phyloP scores from a whole-genome alignment of 1,140 invertebrate genomes.

The Papilio machaon region DNA sequence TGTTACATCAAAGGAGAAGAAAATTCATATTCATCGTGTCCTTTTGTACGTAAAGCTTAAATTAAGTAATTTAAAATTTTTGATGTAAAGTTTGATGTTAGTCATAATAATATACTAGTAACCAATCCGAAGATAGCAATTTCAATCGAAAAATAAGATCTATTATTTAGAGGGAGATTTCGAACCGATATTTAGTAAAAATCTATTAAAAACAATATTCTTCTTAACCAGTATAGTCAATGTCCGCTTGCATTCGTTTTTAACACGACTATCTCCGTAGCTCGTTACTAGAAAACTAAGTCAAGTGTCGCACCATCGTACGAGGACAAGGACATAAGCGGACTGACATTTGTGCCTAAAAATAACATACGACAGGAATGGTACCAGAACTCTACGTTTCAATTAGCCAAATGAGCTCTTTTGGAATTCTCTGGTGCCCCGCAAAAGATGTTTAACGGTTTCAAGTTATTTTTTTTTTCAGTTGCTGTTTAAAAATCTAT shows the following conservation, averaged over 20 bases:
- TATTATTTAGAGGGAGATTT: too few relatives aligned
- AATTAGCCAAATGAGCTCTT: constrained; percentile 34
- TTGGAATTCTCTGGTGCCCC: constrained; percentile 13
- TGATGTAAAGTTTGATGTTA: too few relatives aligned
- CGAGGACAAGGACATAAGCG: constrained; percentile 21
- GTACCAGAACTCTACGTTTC: background rate
- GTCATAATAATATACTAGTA: background rate
- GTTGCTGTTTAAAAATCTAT: background rate
- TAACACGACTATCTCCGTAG: constrained; percentile 39
- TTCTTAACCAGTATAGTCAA: constrained; percentile 31
- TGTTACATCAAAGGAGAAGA: constrained; percentile 25
- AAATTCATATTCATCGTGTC: constrained; percentile 14
- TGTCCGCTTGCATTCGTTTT: constrained; percentile 47
- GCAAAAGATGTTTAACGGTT: background rate
- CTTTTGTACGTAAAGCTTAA: background rate
- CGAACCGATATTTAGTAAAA: too few relatives aligned
- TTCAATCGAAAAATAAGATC: too few relatives aligned
- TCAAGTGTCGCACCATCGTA: constrained; percentile 37
- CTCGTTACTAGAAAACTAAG: constrained; percentile 46
- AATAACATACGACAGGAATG: constrained; percentile 26
- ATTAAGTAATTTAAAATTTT: too few relatives aligned
- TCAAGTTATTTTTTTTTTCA: background rate
- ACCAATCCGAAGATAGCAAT: too few relatives aligned
- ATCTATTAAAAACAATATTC: background rate
- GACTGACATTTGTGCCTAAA: constrained; percentile 17